These are phyloP conservation scores for Ectobius pallidus DNA, from an alignment of 2,888 invertebrate genomes.

Conservation along the genomic window DNA sequence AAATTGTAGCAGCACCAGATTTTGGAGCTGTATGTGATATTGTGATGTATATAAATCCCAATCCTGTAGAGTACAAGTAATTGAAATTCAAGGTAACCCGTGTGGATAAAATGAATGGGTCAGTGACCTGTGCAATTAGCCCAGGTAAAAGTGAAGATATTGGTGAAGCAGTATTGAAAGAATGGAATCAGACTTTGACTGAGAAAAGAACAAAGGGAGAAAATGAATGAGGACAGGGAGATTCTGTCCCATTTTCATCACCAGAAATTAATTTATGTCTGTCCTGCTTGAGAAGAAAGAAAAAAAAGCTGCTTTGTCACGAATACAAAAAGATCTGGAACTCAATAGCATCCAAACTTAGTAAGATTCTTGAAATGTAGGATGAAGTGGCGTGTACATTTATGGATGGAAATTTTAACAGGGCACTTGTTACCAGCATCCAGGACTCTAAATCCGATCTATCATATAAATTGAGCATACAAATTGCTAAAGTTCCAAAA, in stretches of 20 bases:
- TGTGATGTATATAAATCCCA: neutral
- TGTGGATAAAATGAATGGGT: neutral
- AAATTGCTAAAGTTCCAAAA: too few relatives aligned
- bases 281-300: neutral
- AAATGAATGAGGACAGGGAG: neutral
- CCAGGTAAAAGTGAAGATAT: neutral
- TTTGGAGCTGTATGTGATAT: constrained; percentile 1
- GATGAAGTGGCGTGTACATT: constrained; percentile 51
- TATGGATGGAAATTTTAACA: constrained; percentile 50
- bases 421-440: constrained; percentile 49
- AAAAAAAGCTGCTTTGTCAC: too few relatives aligned
- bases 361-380: constrained; percentile 46
- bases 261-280: neutral
- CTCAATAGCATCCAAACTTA: constrained; percentile 46
- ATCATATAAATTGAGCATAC: too few relatives aligned
- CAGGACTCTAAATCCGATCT: constrained; percentile 38
- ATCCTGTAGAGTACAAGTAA: neutral
- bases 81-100: neutral
- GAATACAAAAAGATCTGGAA: too few relatives aligned
- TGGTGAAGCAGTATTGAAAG: neutral
- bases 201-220: too few relatives aligned
- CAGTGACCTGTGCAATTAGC: neutral
- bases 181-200: neutral
- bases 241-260: neutral
- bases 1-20: constrained; percentile 1